Conservation (phyloP, 2,888 invertebrate genomes). For the Drosophila engyochracea region DNA sequence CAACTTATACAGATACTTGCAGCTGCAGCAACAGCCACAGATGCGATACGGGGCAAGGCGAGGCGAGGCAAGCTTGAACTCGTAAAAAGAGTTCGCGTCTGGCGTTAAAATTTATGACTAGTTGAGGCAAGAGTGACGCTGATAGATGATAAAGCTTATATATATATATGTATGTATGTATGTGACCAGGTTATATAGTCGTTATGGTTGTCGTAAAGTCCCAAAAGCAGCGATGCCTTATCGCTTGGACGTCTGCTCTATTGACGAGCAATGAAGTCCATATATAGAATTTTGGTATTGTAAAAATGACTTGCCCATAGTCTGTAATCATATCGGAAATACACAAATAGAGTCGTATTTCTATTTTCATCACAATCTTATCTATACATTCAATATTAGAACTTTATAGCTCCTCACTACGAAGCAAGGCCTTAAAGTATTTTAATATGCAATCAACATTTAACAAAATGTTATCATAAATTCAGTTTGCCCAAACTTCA, state of each 20-base stretch:
- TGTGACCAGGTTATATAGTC: conserved; percentile 34
- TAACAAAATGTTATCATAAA: neutral
- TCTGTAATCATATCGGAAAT: neutral
- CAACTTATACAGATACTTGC: conserved; percentile 30
- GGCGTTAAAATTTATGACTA: conserved; percentile 62
- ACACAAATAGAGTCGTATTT: neutral
- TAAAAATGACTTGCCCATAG: neutral
- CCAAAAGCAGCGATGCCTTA: conserved; percentile 28
- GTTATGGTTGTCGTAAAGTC: conserved; percentile 42
- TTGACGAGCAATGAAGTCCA: conserved; percentile 14
- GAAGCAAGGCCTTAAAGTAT: neutral
- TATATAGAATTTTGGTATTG: neutral
- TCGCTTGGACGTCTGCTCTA: conserved; percentile 5
- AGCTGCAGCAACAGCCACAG: conserved; percentile 20
- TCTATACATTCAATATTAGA: neutral
- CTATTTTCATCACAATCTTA: neutral
- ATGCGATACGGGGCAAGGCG: conserved; percentile 19
- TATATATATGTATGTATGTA: neutral
- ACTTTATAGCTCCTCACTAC: neutral
- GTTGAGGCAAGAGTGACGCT: conserved; percentile 60
- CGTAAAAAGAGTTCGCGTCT: conserved; percentile 55
- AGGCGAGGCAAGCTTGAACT: conserved; percentile 27
- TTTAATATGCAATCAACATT: neutral
- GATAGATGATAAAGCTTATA: conserved; percentile 57
- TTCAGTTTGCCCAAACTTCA: neutral